These are phyloP conservation scores for Gryllus longicercus DNA, from an alignment of 2,888 invertebrate genomes.

Conservation along the genomic window DNA sequence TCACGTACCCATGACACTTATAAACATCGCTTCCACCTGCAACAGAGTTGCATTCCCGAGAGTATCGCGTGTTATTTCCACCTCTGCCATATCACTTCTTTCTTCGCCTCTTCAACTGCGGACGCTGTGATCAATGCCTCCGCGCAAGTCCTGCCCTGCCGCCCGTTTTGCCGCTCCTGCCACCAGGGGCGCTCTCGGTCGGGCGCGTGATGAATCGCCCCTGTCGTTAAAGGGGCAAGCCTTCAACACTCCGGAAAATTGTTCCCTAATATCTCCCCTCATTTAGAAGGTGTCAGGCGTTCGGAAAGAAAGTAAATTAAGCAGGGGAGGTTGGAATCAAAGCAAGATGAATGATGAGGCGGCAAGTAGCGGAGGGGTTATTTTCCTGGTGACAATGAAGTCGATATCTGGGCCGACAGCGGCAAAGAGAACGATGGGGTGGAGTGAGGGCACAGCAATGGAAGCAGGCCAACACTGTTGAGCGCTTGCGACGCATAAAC, in stretches of 20 bases:
- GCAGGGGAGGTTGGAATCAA: not conserved
- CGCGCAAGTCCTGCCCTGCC: too few relatives aligned
- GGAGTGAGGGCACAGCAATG: not conserved
- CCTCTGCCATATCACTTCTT: too few relatives aligned
- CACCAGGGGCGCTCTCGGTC: not conserved
- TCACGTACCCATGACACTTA: too few relatives aligned
- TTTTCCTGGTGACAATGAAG: not conserved
- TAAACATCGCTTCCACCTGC: too few relatives aligned
- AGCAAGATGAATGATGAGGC: conserved; percentile 6
- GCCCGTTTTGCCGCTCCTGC: not conserved
- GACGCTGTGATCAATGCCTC: too few relatives aligned
- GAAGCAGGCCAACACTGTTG: not conserved
- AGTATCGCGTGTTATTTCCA: too few relatives aligned
- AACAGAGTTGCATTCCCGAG: too few relatives aligned
- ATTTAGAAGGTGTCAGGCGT: conserved; percentile 17
- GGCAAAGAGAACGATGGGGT: not conserved
- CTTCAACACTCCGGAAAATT: conserved; percentile 17
- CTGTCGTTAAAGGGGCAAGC: conserved; percentile 9
- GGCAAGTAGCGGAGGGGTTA: not conserved
- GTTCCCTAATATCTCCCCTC: conserved; percentile 17
- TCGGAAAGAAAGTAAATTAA: conserved; percentile 11
- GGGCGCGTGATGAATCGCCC: not conserved
- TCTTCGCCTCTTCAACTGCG: too few relatives aligned
- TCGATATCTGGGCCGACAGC: not conserved
- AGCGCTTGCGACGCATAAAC: not conserved